phyloP scores from a whole-genome alignment of 2,888 invertebrate species.

The Thecophora atra region DNA sequence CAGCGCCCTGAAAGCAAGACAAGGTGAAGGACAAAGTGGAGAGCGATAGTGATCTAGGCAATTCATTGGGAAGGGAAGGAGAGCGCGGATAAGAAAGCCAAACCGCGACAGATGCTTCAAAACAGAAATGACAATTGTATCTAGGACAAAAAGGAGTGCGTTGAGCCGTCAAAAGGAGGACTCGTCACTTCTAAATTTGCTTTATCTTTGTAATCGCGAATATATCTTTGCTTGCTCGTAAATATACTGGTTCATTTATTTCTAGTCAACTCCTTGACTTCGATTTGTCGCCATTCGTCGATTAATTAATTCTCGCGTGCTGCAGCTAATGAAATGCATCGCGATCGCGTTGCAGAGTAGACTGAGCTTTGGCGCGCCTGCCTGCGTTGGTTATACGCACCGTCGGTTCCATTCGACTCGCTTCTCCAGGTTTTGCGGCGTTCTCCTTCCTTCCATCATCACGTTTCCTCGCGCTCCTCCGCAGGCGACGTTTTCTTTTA shows the following conservation, averaged over 20 bases:
- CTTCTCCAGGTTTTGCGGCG: too few species aligned
- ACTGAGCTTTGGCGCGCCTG: neutral
- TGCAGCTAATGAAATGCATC: neutral
- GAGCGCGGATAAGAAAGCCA: too few species aligned
- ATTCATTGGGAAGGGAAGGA: neutral
- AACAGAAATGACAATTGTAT: too few species aligned
- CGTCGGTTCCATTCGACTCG: too few species aligned
- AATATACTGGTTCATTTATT: neutral
- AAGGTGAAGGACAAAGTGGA: conserved; percentile 14
- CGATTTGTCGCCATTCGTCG: neutral
- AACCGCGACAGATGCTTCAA: too few species aligned
- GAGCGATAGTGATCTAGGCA: neutral
- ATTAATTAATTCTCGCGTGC: too few species aligned
- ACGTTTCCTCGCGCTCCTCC: too few species aligned
- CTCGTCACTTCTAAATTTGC: neutral
- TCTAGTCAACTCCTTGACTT: neutral
- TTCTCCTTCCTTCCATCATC: too few species aligned
- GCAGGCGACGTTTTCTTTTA: too few species aligned
- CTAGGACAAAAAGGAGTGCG: too few species aligned
- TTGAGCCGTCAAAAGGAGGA: too few species aligned
- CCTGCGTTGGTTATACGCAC: too few species aligned
- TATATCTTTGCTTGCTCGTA: neutral
- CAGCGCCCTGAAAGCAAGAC: neutral
- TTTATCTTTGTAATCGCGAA: neutral
- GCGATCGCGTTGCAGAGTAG: conserved; percentile 21